These are phyloP conservation scores for Campylomormyrus tamandua DNA, from an alignment of 2,113 vertebrate genomes.

Conservation along the genomic window DNA sequence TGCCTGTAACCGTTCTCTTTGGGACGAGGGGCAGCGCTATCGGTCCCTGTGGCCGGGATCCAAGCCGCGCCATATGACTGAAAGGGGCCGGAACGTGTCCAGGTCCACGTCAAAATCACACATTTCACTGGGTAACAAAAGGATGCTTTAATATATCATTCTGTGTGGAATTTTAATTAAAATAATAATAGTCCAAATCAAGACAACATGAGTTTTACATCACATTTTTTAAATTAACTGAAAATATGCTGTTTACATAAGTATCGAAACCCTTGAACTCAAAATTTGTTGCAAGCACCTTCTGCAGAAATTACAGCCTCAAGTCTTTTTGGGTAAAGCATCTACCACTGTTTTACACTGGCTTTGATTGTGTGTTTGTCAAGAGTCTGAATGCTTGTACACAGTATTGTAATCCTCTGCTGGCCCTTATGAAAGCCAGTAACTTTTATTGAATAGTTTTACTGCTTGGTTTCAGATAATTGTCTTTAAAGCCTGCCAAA, in stretches of 20 bases:
- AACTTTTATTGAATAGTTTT: not conserved
- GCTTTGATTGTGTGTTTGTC: not conserved
- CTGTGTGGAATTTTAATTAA: not conserved
- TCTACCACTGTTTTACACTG: not conserved
- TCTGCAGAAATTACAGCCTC: not conserved
- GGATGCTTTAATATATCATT: not conserved
- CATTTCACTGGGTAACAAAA: not conserved
- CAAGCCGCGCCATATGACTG: not conserved
- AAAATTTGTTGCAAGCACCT: not conserved
- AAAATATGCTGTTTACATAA: not conserved
- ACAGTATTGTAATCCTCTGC: not conserved
- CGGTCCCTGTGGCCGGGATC: not conserved
- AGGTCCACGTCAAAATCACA: not conserved
- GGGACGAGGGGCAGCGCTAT: not conserved
- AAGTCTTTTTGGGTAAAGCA: not conserved
- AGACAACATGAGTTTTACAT: not conserved
- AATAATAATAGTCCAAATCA: not conserved
- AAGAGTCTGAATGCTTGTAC: not conserved
- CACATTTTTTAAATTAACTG: not conserved
- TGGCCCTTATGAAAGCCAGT: not conserved
- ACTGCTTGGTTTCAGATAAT: not conserved
- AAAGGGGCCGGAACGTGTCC: not conserved
- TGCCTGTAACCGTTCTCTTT: not conserved
- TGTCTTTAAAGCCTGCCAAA: not conserved
- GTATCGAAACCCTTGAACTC: not conserved